phyloP scores from a whole-genome alignment of 2,888 invertebrate species.

The Eupithecia dodoneata region DNA sequence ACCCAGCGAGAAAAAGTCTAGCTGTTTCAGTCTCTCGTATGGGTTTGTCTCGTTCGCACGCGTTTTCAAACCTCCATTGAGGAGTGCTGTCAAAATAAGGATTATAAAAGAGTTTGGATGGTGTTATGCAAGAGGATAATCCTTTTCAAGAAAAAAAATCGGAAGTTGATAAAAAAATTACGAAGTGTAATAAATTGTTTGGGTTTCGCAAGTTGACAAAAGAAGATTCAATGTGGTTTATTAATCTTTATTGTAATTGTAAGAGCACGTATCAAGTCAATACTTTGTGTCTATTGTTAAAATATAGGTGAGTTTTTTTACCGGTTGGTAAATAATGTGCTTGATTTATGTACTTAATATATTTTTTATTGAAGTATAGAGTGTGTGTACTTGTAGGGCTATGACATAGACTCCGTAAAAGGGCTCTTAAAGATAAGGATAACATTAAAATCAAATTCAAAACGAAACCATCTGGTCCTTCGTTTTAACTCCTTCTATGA shows the following conservation, averaged over 20 bases:
- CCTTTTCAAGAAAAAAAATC: conserved; percentile 11
- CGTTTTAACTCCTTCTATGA: too few relatives aligned
- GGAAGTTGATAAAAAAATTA: background rate
- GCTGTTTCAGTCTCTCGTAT: conserved; percentile 56
- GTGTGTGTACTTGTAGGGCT: background rate
- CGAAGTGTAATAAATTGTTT: background rate
- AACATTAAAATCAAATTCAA: too few relatives aligned
- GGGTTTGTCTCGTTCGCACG: conserved; percentile 53
- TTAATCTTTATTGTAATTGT: background rate
- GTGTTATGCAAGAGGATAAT: conserved; percentile 59
- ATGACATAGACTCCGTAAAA: background rate
- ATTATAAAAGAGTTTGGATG: conserved; percentile 79
- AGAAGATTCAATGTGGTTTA: background rate
- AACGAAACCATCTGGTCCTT: too few relatives aligned
- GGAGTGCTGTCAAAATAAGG: conserved; percentile 83
- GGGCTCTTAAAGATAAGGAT: too few relatives aligned
- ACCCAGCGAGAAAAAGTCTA: conserved; percentile 64
- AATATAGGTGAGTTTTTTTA: background rate
- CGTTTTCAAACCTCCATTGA: conserved; percentile 76
- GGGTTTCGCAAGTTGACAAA: background rate
- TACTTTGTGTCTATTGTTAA: background rate
- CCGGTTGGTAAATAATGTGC: background rate
- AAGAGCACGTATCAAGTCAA: background rate
- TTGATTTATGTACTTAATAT: background rate
- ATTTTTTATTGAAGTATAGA: background rate